phyloP scores from a whole-genome alignment of 2,888 invertebrate species.

The Dinocampus coccinellae region DNA sequence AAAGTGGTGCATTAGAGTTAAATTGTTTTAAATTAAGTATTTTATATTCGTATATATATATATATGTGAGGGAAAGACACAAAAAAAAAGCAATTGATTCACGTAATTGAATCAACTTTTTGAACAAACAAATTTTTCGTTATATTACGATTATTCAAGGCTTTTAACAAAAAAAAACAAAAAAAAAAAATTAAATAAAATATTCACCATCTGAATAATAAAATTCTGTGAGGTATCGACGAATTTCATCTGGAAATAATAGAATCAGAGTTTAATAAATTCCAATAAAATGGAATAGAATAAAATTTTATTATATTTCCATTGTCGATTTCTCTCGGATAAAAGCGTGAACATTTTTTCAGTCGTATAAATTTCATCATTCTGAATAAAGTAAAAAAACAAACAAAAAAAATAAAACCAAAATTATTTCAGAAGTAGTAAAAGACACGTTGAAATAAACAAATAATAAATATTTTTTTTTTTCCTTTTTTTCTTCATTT shows the following conservation, averaged over 20 bases:
- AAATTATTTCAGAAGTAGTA: background rate
- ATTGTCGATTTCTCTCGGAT: constrained; percentile 27
- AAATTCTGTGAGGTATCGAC: constrained; percentile 34
- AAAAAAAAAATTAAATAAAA: constrained; percentile 31
- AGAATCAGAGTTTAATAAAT: background rate
- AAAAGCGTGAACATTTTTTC: constrained; percentile 45
- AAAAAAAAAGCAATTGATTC: background rate
- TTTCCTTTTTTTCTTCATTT: background rate
- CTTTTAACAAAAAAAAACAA: constrained; percentile 27
- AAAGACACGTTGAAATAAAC: constrained; percentile 29
- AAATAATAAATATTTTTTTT: background rate
- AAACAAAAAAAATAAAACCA: background rate
- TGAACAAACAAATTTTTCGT: background rate
- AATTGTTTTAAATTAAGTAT: background rate
- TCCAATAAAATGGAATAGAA: constrained; percentile 8
- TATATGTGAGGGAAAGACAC: constrained; percentile 33
- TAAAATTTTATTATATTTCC: constrained; percentile 22
- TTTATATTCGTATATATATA: constrained; percentile 21
- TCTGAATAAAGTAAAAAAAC: background rate
- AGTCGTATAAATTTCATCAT: constrained; percentile 47
- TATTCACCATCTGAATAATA: constrained; percentile 36
- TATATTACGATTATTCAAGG: constrained; percentile 40
- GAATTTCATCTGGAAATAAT: constrained; percentile 8
- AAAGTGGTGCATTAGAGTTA: background rate
- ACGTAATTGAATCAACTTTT: background rate